Base-by-base conservation (phyloP, 2,888 invertebrate genomes). In the Rotaria macrura region DNA sequence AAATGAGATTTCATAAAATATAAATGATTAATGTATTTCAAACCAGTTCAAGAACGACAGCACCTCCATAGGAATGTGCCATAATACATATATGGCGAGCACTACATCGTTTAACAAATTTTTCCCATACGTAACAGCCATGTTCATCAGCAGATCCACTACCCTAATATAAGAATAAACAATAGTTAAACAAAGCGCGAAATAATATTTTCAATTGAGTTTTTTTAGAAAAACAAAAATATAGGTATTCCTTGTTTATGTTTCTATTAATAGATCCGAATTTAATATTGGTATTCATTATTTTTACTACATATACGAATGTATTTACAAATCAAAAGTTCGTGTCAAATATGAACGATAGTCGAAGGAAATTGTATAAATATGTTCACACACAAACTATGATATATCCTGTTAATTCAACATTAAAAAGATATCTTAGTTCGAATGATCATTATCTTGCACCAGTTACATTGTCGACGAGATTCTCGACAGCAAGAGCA, bases 1-100 rank as follows among this genome's bases (percentile, higher is more conserved):
- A 54, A 43, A 83, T n/a, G 9, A 65, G 65, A 25, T 40, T 12
- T 25, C 2, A 43, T 79, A 43, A 6, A 12, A 12, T 25, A 43
- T 43, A 54, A 25, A 74, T 10, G n/a, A 29, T 57, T 7, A 74
- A 10, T 49, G n/a, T 79, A 34, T 47, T 1, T 47, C 89, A 90
- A 89, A 93, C 93, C 90, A 94, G 90, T 65, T 92, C 91, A 7
- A 93, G 91, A 0, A 93, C 92, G 20, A 94, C 93, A 23, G 93
- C 92, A 29, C 95, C 95, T 3, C 95, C 95, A 88, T 93, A 94
- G 89, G 95, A 95, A 89, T 95, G 95, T 0, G 94, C 95, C 20
- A 95, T 93, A 85, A 95, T 93, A 0, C 93, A 93, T 87, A 95
- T 93, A 84, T 92, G 91, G 65, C 92, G 91, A 0, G 94, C 94